Evolutionary conservation across 2,797 vertebrate species (phyloP).

Genomic region (Thripadectes ignobilis): DNA sequence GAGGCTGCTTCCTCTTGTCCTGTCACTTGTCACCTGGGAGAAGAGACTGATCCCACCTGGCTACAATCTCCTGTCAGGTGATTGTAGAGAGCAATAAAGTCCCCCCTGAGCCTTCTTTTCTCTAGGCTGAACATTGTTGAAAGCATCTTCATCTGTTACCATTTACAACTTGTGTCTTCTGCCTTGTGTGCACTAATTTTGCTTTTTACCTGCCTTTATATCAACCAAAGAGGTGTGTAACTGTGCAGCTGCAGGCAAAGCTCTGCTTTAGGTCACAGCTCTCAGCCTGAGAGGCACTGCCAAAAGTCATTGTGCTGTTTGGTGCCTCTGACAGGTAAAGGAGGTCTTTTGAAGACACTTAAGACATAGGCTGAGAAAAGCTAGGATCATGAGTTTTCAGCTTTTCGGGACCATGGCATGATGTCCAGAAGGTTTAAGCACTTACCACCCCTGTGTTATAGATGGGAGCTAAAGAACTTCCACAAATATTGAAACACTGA

Average conservation of each 20-base stretch:
- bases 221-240: background rate
- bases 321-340: background rate
- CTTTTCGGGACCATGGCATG: background rate
- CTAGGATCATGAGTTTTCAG: background rate
- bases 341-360: accelerated
- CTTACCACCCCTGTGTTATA: accelerated
- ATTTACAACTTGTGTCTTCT: background rate
- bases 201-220: background rate
- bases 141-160: background rate
- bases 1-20: background rate
- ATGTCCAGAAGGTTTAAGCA: too few relatives aligned
- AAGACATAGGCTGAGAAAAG: background rate
- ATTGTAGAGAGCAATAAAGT: background rate
- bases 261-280: background rate
- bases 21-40: background rate
- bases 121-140: background rate
- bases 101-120: background rate
- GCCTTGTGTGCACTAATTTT: background rate
- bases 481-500: background rate
- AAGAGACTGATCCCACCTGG: background rate
- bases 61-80: background rate
- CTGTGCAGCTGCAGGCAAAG: background rate
- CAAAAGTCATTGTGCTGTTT: accelerated
- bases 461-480: background rate
- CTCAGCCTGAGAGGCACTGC: too few relatives aligned